phyloP scores from a whole-genome alignment of 2,888 invertebrate species.

The Melieria picta region DNA sequence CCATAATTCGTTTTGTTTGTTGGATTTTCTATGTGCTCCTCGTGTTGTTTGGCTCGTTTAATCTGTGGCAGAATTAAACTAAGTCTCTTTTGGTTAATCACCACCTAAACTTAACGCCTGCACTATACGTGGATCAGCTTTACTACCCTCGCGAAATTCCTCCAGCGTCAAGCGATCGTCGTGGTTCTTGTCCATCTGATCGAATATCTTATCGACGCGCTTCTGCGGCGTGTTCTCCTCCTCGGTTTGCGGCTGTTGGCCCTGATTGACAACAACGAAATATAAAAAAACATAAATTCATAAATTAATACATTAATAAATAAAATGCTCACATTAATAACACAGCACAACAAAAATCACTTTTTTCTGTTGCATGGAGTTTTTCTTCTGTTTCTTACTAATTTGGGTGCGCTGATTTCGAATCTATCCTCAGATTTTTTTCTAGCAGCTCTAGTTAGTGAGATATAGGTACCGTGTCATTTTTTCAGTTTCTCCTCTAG shows the following conservation, averaged over 20 bases:
- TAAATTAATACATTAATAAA: neutral
- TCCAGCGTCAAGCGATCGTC: constrained; percentile 95
- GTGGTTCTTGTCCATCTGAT: constrained; percentile 98
- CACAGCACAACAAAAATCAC: too few relatives aligned
- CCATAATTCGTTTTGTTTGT: constrained; percentile 14
- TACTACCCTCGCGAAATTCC: constrained; percentile 96
- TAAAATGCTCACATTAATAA: neutral
- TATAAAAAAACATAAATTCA: neutral
- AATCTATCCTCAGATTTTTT: too few relatives aligned
- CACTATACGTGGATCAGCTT: constrained; percentile 96
- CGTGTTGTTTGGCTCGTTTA: constrained; percentile 41
- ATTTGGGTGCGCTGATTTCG: too few relatives aligned
- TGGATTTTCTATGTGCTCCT: constrained; percentile 25
- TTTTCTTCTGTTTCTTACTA: too few relatives aligned
- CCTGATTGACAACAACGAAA: constrained; percentile 68
- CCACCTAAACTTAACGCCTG: constrained; percentile 88
- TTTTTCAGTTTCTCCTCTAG: too few relatives aligned
- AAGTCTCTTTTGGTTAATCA: constrained; percentile 68
- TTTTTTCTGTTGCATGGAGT: too few relatives aligned
- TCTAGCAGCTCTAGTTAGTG: too few relatives aligned
- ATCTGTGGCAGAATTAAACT: constrained; percentile 48
- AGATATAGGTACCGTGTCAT: too few relatives aligned
- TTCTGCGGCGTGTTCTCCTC: constrained; percentile 92
- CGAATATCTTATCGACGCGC: constrained; percentile 96
- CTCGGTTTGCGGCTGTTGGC: constrained; percentile 84